Base-by-base conservation (phyloP, 2,888 invertebrate species). In the Catonia carolina region DNA sequence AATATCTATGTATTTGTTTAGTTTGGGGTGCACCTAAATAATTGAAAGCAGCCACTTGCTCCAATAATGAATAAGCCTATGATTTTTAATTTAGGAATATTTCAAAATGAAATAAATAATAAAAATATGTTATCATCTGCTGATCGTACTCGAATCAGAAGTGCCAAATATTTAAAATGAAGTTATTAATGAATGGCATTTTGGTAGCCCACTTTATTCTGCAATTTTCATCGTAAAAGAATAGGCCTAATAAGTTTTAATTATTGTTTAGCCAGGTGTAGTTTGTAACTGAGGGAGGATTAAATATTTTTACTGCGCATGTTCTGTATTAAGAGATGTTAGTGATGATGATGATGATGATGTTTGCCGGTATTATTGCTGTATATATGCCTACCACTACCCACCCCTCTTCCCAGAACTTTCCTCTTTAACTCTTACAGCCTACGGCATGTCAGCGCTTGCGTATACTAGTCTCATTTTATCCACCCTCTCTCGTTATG, bases 321-420 rank as follows among this genome's bases (percentile, higher is more conserved):
- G 42, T 20, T 18, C 18, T 2, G 18, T 12, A 14, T 12, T 27
- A 36, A 17, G 15, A 18, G 20, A 51, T 20, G 51, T 20, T 23
- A n/a, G 18, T 18, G 31, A 45, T 20, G 49, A 14, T 12, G 31
- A 49, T 48, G 55, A 50, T 17, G 41, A 39, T 55, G 47, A 57
- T 57, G 36, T 53, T 57, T 53, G 47, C 53, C 17, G 33, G 18
- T 57, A 49, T 45, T 22, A 45, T 45, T 45, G 45, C 45, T 8
- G 20, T 23, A 20, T 22, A 18, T 41, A 2, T 18, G 15, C 39
- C 39, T 39, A 39, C 39, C 18, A 15, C 39, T n/a, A 6, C 14
- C 14, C 18, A 5, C 39, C 18, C 39, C 48, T 18, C 37, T 36
- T 36, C 15, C 12, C 51, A 8, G 15, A 36, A 17, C 3, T 18